A percentile compares a stretch with the other conserved stretches of the same genome.
Conservation (phyloP, 2,888 invertebrate species). For the Scaptomyza cyrtandrae region DNA sequence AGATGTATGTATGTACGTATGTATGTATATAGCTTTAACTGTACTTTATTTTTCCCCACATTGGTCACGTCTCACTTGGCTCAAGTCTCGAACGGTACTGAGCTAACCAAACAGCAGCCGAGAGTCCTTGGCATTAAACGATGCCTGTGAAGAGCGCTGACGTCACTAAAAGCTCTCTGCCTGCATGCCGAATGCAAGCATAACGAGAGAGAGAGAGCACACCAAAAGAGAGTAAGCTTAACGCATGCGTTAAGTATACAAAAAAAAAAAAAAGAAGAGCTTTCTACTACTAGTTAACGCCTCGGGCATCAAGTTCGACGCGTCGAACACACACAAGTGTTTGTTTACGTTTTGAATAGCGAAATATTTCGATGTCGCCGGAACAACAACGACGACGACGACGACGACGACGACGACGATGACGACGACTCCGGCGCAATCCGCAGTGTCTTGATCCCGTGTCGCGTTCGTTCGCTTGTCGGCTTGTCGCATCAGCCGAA, state of each 20-base stretch:
- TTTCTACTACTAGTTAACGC: slow-evolving; percentile 25
- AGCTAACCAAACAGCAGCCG: slow-evolving; percentile 32
- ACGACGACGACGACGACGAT: not conserved
- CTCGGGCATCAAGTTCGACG: slow-evolving; percentile 8
- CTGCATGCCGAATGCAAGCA: slow-evolving; percentile 36
- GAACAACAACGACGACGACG: not conserved
- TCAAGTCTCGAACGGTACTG: slow-evolving; percentile 72
- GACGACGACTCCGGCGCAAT: slow-evolving; percentile 4
- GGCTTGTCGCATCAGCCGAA: slow-evolving; percentile 34
- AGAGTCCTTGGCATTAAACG: slow-evolving; percentile 78
- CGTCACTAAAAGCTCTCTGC: slow-evolving; percentile 71
- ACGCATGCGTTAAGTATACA: slow-evolving; percentile 14
- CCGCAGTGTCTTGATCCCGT: slow-evolving; percentile 11
- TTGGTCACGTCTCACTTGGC: slow-evolving; percentile 64
- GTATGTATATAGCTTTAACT: not conserved
- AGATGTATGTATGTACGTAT: slow-evolving; percentile 1
- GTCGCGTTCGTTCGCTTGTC: not conserved
- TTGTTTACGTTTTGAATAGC: slow-evolving; percentile 69
- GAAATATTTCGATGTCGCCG: slow-evolving; percentile 21
- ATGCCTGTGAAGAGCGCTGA: slow-evolving; percentile 47
- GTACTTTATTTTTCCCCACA: slow-evolving; percentile 9
- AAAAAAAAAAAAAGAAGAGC: too few relatives aligned
- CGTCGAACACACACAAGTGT: slow-evolving; percentile 58
- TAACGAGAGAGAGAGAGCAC: not conserved
- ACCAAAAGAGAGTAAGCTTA: not conserved